Base-by-base conservation (phyloP, 2,888 invertebrate species). In the Uloborus plumipes region DNA sequence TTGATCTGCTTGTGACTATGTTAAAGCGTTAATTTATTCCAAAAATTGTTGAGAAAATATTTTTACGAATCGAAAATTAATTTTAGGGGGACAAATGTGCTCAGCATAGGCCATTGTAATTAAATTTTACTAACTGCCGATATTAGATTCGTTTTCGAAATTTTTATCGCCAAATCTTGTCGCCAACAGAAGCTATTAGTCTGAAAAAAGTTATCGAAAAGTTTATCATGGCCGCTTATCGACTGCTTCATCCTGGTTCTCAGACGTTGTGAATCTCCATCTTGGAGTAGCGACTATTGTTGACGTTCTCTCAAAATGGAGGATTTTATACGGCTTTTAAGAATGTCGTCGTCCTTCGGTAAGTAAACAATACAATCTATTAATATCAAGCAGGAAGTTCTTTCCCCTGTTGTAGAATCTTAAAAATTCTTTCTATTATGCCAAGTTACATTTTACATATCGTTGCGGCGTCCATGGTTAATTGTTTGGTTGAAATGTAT, bases 261-360 rank as follows among this genome's bases (percentile, higher is more conserved):
- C 74, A 81, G 74, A 81, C 74, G 65, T 81, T 81, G 74, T 81
- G 74, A 58, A 62, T 81, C 80, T 81, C 80, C 80, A 81, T 81
- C 64, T 81, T 81, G 74, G 49, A 55, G 53, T 55, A 58, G 49
- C 62, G 59, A 81, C 74, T 81, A 67, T 81, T 81, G 80, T 81
- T 81, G 80, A 81, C 80, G 69, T 70, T 70, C 31, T 39, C 9
- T 53, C 74, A 81, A 81, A 74, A 81, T 81, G 80, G 70, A 74
- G 70, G 64, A 51, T 59, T 64, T 50, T 50, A 31, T 81, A 26
- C 59, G 80, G 74, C 69, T 74, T 58, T 81, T 81, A 70, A 53
- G 64, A 16, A 70, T 81, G 58, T 58, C 61, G 65, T 26, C 39
- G 50, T 65, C 16, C 20, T 22, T 20, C 65, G 80, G 80, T 81